Base-by-base conservation (phyloP, 2,888 invertebrate genomes). In the Caenorhabditis sp. region DNA sequence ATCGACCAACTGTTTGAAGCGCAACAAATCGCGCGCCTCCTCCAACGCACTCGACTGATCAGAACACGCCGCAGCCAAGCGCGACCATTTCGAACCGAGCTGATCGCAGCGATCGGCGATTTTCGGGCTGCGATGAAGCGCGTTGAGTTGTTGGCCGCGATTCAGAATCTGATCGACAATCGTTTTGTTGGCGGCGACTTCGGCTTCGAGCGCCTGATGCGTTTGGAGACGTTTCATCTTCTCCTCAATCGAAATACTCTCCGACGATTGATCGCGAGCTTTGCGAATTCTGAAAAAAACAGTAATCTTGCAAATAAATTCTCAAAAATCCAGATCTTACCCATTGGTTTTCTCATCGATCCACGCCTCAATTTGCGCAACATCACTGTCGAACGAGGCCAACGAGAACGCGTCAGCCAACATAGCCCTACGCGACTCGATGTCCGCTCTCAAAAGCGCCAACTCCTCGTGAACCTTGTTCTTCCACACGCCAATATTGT, bases 21-120 rank as follows among this genome's bases (percentile, higher is more conserved):
- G 94, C 26, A 99, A 90, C 69, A 99, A 95, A 86, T 97, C 97
- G 88, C 95, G 94, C 0, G 97, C 97, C 88, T 97, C 97, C 88
- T 96, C 97, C 19, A 99, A 89, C 0, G 95, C 95, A 73, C 93
- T 92, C 49, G 94, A 89, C 62, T 91, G 88, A 79, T 91, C 91
- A 64, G 90, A 90, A 83, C 92, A 91, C 61, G 94, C 94, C 31
- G 92, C 89, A 66, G 94, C 90, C 53, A 96, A 90, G 77, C 91
- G 91, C 73, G 91, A 90, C 95, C 95, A 95, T 53, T 93, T 92
- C 0, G 90, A 88, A 19, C 92, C 90, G 49, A 95, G 90, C 67
- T 92, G 71, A 1, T 79, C 75, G 65, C 84, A 84, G 12, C 76
- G 63, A 10, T 74, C 68, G 12, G 36, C 51, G 21, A 81, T 73